phyloP scores from a whole-genome alignment of 2,113 vertebrate species.

The Sula dactylatra region DNA sequence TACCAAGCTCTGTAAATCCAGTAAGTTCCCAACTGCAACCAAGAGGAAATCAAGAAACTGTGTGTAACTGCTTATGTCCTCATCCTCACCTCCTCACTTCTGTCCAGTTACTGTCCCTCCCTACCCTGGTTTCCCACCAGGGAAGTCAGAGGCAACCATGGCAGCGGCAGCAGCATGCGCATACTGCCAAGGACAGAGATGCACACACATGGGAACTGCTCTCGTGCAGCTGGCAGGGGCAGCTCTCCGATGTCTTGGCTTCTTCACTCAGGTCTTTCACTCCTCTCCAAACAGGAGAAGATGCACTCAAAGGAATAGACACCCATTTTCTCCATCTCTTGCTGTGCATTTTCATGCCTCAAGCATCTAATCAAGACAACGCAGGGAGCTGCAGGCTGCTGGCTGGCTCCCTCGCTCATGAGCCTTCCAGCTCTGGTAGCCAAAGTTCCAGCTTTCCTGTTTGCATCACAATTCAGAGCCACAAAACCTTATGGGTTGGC shows the following conservation, averaged over 20 bases:
- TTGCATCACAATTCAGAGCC: not conserved
- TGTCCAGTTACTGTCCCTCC: not conserved
- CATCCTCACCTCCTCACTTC: not conserved
- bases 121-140: not conserved
- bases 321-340: not conserved
- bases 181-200: too few species aligned
- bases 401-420: not conserved
- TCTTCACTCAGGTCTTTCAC: not conserved
- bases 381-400: not conserved
- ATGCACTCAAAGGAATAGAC: not conserved
- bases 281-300: not conserved
- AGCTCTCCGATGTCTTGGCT: not conserved
- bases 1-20: too few species aligned
- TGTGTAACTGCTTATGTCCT: not conserved
- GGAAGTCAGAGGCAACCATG: not conserved
- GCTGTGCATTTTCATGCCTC: not conserved
- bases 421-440: not conserved
- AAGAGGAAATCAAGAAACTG: not conserved
- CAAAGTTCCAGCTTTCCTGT: not conserved
- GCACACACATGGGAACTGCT: too few species aligned
- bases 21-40: not conserved
- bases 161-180: not conserved
- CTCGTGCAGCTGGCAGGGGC: not conserved
- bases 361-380: not conserved
- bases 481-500: not conserved